Percentiles rank a stretch among this genome's conserved stretches.
These are phyloP conservation scores for Agrochola lota DNA, from an alignment of 2,888 invertebrate genomes.

Conservation along the genomic window DNA sequence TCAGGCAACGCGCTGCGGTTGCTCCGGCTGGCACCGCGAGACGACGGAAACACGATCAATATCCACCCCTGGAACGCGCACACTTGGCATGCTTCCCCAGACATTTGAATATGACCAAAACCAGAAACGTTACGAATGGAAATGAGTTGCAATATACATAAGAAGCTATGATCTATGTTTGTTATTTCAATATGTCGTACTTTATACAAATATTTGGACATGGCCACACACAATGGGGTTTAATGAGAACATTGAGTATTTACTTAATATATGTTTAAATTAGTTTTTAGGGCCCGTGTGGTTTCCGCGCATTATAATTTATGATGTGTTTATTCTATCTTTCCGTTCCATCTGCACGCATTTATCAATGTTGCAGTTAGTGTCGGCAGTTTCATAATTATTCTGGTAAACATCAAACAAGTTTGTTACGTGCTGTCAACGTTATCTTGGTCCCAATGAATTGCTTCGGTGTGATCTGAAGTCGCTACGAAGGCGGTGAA, in stretches of 20 bases:
- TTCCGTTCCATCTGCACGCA: slow-evolving; percentile 47
- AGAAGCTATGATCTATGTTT: slow-evolving; percentile 39
- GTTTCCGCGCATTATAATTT: slow-evolving; percentile 39
- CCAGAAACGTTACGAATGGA: slow-evolving; percentile 30
- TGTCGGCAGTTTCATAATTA: slow-evolving; percentile 46
- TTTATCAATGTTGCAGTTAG: slow-evolving; percentile 57
- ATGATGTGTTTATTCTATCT: slow-evolving; percentile 55
- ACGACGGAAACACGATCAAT: slow-evolving; percentile 49
- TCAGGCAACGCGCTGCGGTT: slow-evolving; percentile 21
- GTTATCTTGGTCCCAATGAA: slow-evolving; percentile 25
- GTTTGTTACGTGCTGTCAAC: slow-evolving; percentile 39
- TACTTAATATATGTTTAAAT: slow-evolving; percentile 10
- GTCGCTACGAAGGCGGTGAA: slow-evolving; percentile 58
- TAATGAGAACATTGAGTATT: slow-evolving; percentile 40
- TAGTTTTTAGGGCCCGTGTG: slow-evolving; percentile 14
- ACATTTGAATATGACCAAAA: slow-evolving; percentile 37
- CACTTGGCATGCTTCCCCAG: slow-evolving; percentile 52
- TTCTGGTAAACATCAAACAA: slow-evolving; percentile 42
- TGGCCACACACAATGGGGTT: slow-evolving; percentile 36
- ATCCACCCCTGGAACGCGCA: slow-evolving; percentile 43
- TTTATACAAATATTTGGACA: slow-evolving; percentile 51
- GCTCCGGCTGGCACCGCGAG: slow-evolving; percentile 8
- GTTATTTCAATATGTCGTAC: slow-evolving; percentile 40
- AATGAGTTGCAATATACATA: slow-evolving; percentile 24
- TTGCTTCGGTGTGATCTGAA: slow-evolving; percentile 38